Conservation (phyloP, 2,113 vertebrate species). For the Daboia siamensis region DNA sequence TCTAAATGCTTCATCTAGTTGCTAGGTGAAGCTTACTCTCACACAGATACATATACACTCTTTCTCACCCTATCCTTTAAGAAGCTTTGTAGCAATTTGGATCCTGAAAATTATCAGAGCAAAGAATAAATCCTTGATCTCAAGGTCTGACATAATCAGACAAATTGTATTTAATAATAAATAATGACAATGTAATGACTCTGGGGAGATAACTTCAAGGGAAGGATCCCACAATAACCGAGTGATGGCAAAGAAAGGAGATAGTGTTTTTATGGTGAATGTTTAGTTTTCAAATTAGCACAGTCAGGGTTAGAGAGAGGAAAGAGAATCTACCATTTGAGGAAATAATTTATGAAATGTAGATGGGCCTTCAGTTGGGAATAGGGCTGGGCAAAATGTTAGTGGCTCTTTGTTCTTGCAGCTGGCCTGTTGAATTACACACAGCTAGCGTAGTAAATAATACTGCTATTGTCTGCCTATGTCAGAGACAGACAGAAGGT, state of each 20-base stretch:
- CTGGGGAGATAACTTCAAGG: constrained; percentile 9
- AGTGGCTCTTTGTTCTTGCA: constrained; percentile 76
- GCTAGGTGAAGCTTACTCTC: background rate
- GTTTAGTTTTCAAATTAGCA: constrained; percentile 55
- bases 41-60: background rate
- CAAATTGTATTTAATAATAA: background rate
- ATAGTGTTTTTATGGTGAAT: constrained; percentile 40
- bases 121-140: constrained; percentile 4
- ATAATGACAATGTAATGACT: constrained; percentile 29
- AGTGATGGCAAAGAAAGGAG: constrained; percentile 41
- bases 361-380: constrained; percentile 64
- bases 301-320: constrained; percentile 43
- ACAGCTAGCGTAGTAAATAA: constrained; percentile 78
- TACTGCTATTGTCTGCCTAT: constrained; percentile 77
- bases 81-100: constrained; percentile 15
- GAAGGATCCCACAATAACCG: constrained; percentile 30
- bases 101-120: constrained; percentile 11
- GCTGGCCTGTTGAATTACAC: constrained; percentile 78
- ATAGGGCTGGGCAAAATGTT: constrained; percentile 72
- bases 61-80: background rate
- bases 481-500: constrained; percentile 84
- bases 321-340: constrained; percentile 56
- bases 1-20: background rate
- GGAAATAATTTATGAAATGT: constrained; percentile 74
- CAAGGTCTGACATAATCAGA: constrained; percentile 17